Evolutionary conservation across 2,113 vertebrate species (phyloP).

Genomic region (Lipophrys pholis): DNA sequence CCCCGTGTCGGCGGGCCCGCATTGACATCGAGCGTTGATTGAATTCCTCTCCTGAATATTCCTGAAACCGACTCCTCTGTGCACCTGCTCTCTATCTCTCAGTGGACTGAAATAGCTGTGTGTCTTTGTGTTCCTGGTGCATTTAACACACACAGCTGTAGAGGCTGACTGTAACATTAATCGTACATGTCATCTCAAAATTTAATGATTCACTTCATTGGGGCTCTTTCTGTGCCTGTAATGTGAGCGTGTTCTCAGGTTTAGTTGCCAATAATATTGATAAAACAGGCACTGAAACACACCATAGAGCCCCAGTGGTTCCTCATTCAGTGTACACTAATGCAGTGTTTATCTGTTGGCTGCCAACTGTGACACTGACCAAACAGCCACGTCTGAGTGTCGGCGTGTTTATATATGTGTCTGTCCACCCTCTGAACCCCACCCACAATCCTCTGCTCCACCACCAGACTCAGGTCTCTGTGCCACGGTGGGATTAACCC

Average conservation of each 20-base stretch:
- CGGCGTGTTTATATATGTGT: conserved; percentile 26
- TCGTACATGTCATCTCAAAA: too few relatives aligned
- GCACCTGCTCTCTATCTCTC: not conserved
- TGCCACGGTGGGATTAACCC: conserved; percentile 73
- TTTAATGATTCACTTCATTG: too few relatives aligned
- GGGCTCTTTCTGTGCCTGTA: too few relatives aligned
- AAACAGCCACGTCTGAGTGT: conserved; percentile 5
- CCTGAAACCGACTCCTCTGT: conserved; percentile 10
- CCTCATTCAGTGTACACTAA: not conserved
- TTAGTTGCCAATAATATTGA: too few relatives aligned
- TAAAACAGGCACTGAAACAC: not conserved
- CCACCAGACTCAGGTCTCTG: conserved; percentile 51
- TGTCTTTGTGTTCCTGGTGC: conserved; percentile 26
- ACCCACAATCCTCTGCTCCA: conserved; percentile 10
- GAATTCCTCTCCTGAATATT: conserved; percentile 54
- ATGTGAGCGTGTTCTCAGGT: too few relatives aligned
- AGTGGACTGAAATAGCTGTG: conserved; percentile 21
- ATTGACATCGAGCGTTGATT: conserved; percentile 57
- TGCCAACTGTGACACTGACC: conserved; percentile 17
- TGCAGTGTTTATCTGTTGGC: conserved; percentile 15
- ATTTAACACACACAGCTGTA: not conserved
- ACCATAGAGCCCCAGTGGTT: conserved; percentile 4
- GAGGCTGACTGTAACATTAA: too few relatives aligned
- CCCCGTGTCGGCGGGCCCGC: conserved; percentile 30
- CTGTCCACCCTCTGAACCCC: conserved; percentile 5